These are phyloP conservation scores for Drosophila robusta DNA, from an alignment of 2,888 invertebrate genomes.

Conservation along the genomic window DNA sequence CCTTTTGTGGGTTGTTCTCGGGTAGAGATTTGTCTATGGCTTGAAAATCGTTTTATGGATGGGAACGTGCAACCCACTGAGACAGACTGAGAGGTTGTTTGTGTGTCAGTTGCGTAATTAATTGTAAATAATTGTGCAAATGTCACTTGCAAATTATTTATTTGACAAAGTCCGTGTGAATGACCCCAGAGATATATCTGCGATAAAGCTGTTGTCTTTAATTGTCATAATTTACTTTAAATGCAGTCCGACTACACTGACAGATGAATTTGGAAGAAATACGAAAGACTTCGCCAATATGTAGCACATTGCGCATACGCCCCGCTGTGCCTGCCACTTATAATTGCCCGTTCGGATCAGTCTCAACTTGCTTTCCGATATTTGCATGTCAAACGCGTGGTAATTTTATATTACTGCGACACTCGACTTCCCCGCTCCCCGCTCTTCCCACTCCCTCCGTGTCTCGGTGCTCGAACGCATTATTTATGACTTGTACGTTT, in stretches of 20 bases:
- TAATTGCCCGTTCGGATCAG: constrained; percentile 46
- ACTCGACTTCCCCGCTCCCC: constrained; percentile 32
- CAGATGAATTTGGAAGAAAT: too few relatives aligned
- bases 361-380: constrained; percentile 48
- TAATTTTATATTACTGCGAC: constrained; percentile 74
- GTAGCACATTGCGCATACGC: constrained; percentile 36
- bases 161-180: constrained; percentile 47
- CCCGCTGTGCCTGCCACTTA: constrained; percentile 9
- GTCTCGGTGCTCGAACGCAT: constrained; percentile 57
- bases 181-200: constrained; percentile 26
- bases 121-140: constrained; percentile 74
- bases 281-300: constrained; percentile 23
- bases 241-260: not conserved
- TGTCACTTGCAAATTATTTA: constrained; percentile 77
- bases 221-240: not conserved
- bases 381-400: constrained; percentile 78
- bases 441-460: not conserved
- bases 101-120: constrained; percentile 66
- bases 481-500: constrained; percentile 81
- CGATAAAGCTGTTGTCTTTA: not conserved
- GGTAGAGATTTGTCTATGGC: constrained; percentile 26
- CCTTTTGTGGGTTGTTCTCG: constrained; percentile 19
- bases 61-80: not conserved
- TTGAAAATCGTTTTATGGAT: constrained; percentile 8
- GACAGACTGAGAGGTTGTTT: constrained; percentile 2